Percentiles rank a stretch among this genome's conserved stretches.
These are phyloP conservation scores for Steromphala cineraria DNA, from an alignment of 2,888 invertebrate genomes.

Conservation along the genomic window DNA sequence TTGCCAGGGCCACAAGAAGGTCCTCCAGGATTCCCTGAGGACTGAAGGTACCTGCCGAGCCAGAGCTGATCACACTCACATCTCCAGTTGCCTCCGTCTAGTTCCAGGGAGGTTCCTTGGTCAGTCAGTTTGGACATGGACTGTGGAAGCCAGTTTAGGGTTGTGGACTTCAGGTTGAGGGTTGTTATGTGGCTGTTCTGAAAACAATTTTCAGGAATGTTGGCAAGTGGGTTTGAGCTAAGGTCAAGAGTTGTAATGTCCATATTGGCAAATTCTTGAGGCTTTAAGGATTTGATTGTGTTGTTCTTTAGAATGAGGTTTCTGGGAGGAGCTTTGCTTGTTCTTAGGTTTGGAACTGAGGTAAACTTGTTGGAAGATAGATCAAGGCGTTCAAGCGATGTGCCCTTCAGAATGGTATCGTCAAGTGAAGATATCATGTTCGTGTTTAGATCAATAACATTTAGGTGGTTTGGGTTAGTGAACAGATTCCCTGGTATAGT, in stretches of 20 bases:
- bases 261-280: constrained; percentile 34
- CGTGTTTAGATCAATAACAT: constrained; percentile 37
- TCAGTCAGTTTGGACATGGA: constrained; percentile 26
- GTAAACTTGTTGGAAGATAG: constrained; percentile 45
- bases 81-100: constrained; percentile 38
- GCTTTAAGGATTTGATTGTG: constrained; percentile 34
- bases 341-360: constrained; percentile 38
- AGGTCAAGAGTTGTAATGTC: constrained; percentile 42
- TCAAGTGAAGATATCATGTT: constrained; percentile 42
- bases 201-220: constrained; percentile 44
- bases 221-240: constrained; percentile 39
- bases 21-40: not conserved
- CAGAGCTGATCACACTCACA: constrained; percentile 56
- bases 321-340: not conserved
- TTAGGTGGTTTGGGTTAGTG: constrained; percentile 36
- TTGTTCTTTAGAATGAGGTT: constrained; percentile 37
- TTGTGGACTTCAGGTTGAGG: constrained; percentile 44
- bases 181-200: constrained; percentile 38
- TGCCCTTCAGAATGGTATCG: constrained; percentile 35
- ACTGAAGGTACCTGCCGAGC: constrained; percentile 40
- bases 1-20: constrained; percentile 43
- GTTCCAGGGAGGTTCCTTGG: not conserved
- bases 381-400: constrained; percentile 42
- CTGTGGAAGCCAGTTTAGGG: constrained; percentile 43
- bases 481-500: constrained; percentile 41